Percentiles rank a stretch among this genome's conserved stretches.
phyloP scores from a whole-genome alignment of 2,888 invertebrate species.

The Lathronympha strigana region DNA sequence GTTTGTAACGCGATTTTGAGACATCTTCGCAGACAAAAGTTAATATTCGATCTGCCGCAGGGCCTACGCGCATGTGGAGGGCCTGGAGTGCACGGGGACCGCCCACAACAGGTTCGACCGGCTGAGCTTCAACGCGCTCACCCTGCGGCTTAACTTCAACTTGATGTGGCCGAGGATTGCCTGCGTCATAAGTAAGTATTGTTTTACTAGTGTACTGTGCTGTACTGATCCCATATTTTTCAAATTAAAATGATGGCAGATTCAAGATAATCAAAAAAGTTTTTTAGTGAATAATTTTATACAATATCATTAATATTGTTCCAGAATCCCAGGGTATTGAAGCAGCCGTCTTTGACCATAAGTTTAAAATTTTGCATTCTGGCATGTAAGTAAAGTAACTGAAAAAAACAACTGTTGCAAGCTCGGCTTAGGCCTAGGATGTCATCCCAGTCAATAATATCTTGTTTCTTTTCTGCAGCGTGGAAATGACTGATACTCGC shows the following conservation, averaged over 20 bases:
- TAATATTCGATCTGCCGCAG: neutral
- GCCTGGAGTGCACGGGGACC: neutral
- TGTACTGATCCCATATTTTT: too few relatives aligned
- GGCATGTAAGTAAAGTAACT: slow-evolving; percentile 6
- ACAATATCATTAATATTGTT: neutral
- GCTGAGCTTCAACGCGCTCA: neutral
- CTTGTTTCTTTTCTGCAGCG: neutral
- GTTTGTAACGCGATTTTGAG: too few relatives aligned
- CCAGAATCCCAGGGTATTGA: neutral
- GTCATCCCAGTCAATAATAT: neutral
- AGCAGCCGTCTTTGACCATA: neutral
- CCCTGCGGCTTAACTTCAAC: slow-evolving; percentile 2
- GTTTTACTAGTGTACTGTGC: neutral
- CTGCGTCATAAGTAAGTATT: neutral
- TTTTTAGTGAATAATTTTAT: too few relatives aligned
- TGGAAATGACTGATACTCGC: neutral
- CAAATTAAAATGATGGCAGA: too few relatives aligned
- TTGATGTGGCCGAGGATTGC: neutral
- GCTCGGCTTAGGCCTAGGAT: too few relatives aligned
- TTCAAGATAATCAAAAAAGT: too few relatives aligned
- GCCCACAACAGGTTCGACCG: neutral
- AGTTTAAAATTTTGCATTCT: neutral
- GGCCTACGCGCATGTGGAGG: neutral
- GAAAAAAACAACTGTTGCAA: too few relatives aligned
- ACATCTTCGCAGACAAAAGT: too few relatives aligned